Percentiles rank a stretch among this genome's conserved stretches.
phyloP scores from a whole-genome alignment of 2,113 vertebrate genomes.

The Cephalopterus ornatus region DNA sequence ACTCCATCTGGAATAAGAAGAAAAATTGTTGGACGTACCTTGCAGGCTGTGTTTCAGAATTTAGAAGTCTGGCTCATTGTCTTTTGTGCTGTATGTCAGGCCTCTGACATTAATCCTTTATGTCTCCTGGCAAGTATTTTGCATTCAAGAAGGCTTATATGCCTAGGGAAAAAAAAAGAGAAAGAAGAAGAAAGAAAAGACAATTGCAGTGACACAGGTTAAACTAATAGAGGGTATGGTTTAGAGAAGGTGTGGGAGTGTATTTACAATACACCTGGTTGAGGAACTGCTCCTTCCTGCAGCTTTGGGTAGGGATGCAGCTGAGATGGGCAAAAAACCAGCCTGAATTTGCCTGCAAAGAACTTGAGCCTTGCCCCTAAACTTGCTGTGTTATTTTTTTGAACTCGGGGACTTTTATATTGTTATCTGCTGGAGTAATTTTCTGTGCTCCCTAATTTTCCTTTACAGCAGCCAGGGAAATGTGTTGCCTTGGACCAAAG shows the following conservation, averaged over 20 bases:
- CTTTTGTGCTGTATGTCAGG: background rate
- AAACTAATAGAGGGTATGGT: background rate
- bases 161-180: background rate
- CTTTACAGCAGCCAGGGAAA: background rate
- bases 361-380: background rate
- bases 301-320: background rate
- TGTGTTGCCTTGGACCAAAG: background rate
- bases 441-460: background rate
- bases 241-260: background rate
- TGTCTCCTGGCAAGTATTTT: constrained; percentile 20
- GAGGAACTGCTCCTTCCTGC: background rate
- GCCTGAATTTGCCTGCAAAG: background rate
- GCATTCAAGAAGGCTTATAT: background rate
- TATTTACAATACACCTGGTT: background rate
- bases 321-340: background rate
- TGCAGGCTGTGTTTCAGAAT: background rate
- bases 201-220: background rate
- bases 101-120: constrained; percentile 1
- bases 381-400: background rate
- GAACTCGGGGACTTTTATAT: background rate
- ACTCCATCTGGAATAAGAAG: background rate
- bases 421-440: background rate
- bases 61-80: constrained; percentile 16
- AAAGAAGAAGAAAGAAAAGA: background rate
- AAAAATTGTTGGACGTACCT: background rate